A percentile compares a stretch with the other conserved stretches of the same genome.
phyloP scores from a whole-genome alignment of 2,888 invertebrate species.

The Trissoscelio sp. region DNA sequence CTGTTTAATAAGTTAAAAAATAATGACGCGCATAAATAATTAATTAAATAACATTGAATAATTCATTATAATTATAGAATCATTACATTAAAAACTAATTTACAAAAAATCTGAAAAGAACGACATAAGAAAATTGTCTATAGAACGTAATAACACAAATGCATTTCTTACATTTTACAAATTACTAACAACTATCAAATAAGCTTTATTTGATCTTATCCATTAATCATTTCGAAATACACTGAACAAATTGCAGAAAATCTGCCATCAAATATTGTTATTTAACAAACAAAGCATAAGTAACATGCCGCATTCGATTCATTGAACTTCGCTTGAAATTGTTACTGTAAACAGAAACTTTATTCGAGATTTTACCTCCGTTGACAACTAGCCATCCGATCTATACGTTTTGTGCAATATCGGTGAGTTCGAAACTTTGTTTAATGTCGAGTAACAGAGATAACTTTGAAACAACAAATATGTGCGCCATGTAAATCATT shows the following conservation, averaged over 20 bases:
- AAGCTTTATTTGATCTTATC: not conserved
- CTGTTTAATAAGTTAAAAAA: too few relatives aligned
- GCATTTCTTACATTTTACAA: too few relatives aligned
- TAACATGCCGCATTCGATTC: constrained; percentile 16
- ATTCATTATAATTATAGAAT: too few relatives aligned
- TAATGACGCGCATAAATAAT: too few relatives aligned
- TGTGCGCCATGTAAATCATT: not conserved
- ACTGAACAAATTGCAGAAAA: constrained; percentile 15
- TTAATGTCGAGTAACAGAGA: not conserved
- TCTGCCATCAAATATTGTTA: constrained; percentile 29
- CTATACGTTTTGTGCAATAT: not conserved
- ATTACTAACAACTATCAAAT: not conserved
- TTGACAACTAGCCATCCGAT: not conserved
- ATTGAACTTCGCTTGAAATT: constrained; percentile 22
- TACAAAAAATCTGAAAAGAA: too few relatives aligned
- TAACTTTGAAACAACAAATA: constrained; percentile 14
- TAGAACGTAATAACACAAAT: too few relatives aligned
- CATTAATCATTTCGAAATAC: constrained; percentile 10
- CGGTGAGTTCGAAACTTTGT: constrained; percentile 9
- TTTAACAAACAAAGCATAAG: constrained; percentile 17
- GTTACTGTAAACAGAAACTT: constrained; percentile 37
- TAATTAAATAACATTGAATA: too few relatives aligned
- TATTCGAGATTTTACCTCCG: constrained; percentile 17
- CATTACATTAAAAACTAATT: too few relatives aligned
- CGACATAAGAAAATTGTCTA: too few relatives aligned